Evolutionary conservation across 2,888 invertebrate species (phyloP).

Genomic region (Stenolophus ochropezus): DNA sequence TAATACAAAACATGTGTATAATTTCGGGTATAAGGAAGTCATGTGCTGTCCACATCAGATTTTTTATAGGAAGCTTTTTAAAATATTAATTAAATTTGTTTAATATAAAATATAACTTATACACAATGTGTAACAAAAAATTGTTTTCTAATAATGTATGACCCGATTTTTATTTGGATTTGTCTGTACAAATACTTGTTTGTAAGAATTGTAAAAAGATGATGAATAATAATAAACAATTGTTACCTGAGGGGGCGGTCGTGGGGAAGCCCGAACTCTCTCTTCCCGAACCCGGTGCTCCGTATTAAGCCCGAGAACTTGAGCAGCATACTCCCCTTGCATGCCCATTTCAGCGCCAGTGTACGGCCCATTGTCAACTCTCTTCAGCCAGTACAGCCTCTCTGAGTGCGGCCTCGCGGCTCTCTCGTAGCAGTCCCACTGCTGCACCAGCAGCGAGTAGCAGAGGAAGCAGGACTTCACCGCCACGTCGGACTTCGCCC

Average conservation of each 20-base stretch:
- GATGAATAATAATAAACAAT: background rate
- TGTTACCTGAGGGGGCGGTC: constrained; percentile 65
- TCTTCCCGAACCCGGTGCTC: constrained; percentile 65
- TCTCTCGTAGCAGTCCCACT: constrained; percentile 94
- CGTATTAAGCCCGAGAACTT: constrained; percentile 85
- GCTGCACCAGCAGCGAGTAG: constrained; percentile 88
- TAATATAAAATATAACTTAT: too few species aligned
- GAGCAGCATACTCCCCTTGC: constrained; percentile 92
- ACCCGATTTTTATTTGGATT: too few species aligned
- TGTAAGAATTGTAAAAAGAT: too few species aligned
- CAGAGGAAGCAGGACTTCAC: constrained; percentile 90
- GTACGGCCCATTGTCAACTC: constrained; percentile 92
- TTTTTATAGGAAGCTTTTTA: too few species aligned
- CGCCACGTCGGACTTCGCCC: constrained; percentile 69
- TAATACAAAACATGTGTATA: too few species aligned
- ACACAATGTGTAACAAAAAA: too few species aligned
- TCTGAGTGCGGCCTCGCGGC: constrained; percentile 88
- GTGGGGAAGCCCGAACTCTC: constrained; percentile 67
- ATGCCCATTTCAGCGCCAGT: constrained; percentile 92
- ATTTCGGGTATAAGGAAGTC: too few species aligned
- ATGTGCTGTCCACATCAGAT: too few species aligned
- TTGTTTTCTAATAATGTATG: too few species aligned
- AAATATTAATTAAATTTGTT: too few species aligned
- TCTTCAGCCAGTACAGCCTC: constrained; percentile 93
- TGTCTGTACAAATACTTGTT: too few species aligned